Evolutionary conservation across 2,113 vertebrate species (phyloP).

Genomic region (Cheilinus undulatus): DNA sequence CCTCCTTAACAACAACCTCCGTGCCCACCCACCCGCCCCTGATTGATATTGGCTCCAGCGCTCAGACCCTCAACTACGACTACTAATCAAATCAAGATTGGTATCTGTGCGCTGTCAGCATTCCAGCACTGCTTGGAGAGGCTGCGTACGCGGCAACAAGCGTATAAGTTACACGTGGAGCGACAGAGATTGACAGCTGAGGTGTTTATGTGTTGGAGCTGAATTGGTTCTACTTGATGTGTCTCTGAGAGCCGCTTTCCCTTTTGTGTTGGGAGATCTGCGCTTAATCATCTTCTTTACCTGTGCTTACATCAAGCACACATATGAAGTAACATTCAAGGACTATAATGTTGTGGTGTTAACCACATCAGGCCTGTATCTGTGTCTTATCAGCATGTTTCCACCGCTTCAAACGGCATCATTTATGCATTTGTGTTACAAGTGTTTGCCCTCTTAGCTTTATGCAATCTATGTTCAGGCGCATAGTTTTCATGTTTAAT

Average conservation of each 20-base stretch:
- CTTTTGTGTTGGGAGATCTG: slow-evolving; percentile 16
- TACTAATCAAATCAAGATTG: slow-evolving; percentile 85
- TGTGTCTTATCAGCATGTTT: slow-evolving; percentile 51
- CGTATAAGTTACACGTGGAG: slow-evolving; percentile 75
- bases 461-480: slow-evolving; percentile 12
- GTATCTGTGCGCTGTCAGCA: slow-evolving; percentile 78
- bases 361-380: slow-evolving; percentile 48
- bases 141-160: slow-evolving; percentile 50
- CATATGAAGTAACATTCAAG: slow-evolving; percentile 17
- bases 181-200: slow-evolving; percentile 76
- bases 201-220: slow-evolving; percentile 67
- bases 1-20: slow-evolving; percentile 58
- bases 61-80: slow-evolving; percentile 61
- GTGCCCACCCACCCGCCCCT: slow-evolving; percentile 46
- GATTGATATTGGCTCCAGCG: slow-evolving; percentile 54
- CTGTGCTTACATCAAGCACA: slow-evolving; percentile 8
- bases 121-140: slow-evolving; percentile 71
- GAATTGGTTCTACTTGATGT: slow-evolving; percentile 70
- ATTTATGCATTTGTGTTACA: slow-evolving; percentile 36
- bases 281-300: slow-evolving; percentile 35
- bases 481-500: slow-evolving; percentile 53
- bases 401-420: slow-evolving; percentile 32
- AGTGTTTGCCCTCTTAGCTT: slow-evolving; percentile 11
- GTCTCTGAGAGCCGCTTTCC: slow-evolving; percentile 43
- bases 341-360: slow-evolving; percentile 28